phyloP scores from a whole-genome alignment of 2,113 vertebrate genomes.

The Poeciliopsis occidentalis region DNA sequence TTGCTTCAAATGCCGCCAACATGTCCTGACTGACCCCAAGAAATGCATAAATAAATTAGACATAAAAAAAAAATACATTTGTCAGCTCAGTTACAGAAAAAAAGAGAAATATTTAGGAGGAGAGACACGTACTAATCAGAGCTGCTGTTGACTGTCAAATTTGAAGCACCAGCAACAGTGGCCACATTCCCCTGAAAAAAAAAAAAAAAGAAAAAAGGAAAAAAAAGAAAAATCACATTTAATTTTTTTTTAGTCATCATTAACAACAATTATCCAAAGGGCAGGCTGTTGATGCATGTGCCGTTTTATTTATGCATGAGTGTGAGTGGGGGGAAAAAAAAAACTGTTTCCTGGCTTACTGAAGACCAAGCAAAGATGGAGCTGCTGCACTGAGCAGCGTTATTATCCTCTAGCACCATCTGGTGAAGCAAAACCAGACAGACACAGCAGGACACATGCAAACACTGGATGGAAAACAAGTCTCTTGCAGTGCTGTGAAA shows the following conservation, averaged over 20 bases:
- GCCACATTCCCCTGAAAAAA: slow-evolving; percentile 65
- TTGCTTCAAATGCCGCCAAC: slow-evolving; percentile 86
- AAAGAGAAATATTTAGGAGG: slow-evolving; percentile 4
- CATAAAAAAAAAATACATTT: background rate
- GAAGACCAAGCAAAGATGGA: slow-evolving; percentile 4
- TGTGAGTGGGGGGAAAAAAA: background rate
- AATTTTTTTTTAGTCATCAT: slow-evolving; percentile 18
- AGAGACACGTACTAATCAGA: slow-evolving; percentile 74
- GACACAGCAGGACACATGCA: slow-evolving; percentile 6
- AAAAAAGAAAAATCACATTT: slow-evolving; percentile 10
- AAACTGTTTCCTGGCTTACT: slow-evolving; percentile 4
- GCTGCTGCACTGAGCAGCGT: slow-evolving; percentile 27
- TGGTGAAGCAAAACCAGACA: slow-evolving; percentile 68
- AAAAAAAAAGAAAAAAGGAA: slow-evolving; percentile 29
- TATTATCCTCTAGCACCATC: slow-evolving; percentile 82
- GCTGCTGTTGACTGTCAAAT: slow-evolving; percentile 47
- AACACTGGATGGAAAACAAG: slow-evolving; percentile 7
- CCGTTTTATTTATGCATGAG: slow-evolving; percentile 16
- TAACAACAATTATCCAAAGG: slow-evolving; percentile 23
- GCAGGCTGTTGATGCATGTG: slow-evolving; percentile 18
- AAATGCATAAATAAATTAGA: slow-evolving; percentile 41
- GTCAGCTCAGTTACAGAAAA: background rate
- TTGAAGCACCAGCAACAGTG: slow-evolving; percentile 48
- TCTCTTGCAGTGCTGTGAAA: background rate
- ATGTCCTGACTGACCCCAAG: slow-evolving; percentile 85